Base-by-base conservation (phyloP, 2,888 invertebrate genomes). In the Diloba caeruleocephala region DNA sequence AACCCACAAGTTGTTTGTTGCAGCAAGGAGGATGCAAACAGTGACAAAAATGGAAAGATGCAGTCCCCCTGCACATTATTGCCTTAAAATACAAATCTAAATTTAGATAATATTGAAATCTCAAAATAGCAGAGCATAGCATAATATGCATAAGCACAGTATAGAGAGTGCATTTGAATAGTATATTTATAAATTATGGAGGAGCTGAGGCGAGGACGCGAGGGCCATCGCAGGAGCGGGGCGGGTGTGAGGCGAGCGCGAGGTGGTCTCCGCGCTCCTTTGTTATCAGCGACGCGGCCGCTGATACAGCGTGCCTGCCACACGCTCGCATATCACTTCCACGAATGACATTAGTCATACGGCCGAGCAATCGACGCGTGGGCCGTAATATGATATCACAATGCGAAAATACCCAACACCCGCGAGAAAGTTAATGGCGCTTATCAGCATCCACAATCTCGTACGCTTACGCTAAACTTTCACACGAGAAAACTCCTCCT, bases 381-480 rank as follows among this genome's bases (percentile, higher is more conserved):
- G 93, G 93, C 89, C 87, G 93, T 93, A 93, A 94, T 90, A 94
- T 94, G 93, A 94, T 94, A 94, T 94, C 93, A 94, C 93, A 94
- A 93, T 92, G 93, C 93, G 91, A 94, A 94, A 94, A 94, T 93
- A 93, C 89, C 90, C 93, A 93, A 91, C 93, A 92, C 90, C 90
- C 93, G 93, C 93, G 93, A 94, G 93, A 94, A 94, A 94, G 93
- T 93, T 93, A 94, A 94, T 94, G 93, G 93, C 93, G 93, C 94
- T 94, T 94, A 94, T 93, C 94, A 93, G 92, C 90, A 92, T 93
- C 93, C 91, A 93, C 90, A 91, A 92, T 92, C 92, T 92, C 89
- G 79, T 90, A 90, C 87, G 89, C 89, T 88, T 88, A 89, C 86
- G 88, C 89, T 87, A 84, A 92, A 93, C 93, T 94, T 93, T 94